These are phyloP conservation scores for Drosophila athabasca DNA, from an alignment of 1,140 invertebrate genomes.

Conservation along the genomic window DNA sequence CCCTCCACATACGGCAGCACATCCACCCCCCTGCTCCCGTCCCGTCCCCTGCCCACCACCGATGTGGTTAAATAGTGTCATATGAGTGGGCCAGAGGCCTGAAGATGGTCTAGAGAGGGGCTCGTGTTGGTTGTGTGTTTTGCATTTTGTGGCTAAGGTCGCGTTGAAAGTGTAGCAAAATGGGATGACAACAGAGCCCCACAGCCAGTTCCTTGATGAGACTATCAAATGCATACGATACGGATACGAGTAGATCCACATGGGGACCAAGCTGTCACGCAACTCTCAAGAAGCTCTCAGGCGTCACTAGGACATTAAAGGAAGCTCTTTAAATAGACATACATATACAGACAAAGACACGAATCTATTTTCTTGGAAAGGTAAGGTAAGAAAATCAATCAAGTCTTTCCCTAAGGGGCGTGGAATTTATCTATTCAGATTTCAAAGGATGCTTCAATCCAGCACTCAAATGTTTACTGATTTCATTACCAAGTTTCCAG, in stretches of 20 bases:
- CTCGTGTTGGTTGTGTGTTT: conserved; percentile 19
- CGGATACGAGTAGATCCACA: neutral
- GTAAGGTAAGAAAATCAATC: neutral
- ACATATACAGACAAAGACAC: conserved; percentile 13
- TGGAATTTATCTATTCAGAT: too few relatives aligned
- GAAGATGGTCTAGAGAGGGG: neutral
- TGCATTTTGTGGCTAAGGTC: conserved; percentile 56
- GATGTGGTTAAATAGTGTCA: conserved; percentile 47
- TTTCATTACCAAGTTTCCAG: conserved; percentile 5
- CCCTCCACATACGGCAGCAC: too few relatives aligned
- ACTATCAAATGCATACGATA: neutral
- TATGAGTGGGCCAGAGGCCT: conserved; percentile 14
- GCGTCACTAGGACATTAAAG: conserved; percentile 34
- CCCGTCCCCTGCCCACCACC: conserved; percentile 1
- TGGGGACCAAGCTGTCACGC: conserved; percentile 5
- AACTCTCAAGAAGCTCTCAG: conserved; percentile 26
- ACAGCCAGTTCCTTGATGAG: neutral
- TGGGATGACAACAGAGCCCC: conserved; percentile 19
- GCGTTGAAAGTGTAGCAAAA: conserved; percentile 57
- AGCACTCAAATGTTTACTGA: too few relatives aligned
- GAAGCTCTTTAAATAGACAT: conserved; percentile 47
- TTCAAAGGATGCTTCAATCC: too few relatives aligned
- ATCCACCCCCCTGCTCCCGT: neutral
- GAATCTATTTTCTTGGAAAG: neutral
- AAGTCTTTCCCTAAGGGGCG: too few relatives aligned